phyloP scores from a whole-genome alignment of 2,888 invertebrate species.

The Microctonus brassicae region DNA sequence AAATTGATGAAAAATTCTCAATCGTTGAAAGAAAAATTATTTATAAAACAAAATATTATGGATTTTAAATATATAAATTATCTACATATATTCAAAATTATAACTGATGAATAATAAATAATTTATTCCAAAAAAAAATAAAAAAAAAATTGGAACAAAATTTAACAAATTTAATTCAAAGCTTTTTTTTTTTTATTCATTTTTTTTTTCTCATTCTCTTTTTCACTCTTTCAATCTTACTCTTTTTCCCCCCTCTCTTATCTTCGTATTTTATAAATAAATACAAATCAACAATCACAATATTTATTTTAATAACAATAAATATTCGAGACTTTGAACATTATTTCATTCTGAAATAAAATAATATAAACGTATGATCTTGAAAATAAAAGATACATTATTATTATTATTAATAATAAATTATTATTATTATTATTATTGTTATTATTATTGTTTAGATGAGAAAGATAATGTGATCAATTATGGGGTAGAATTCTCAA shows the following conservation, averaged over 20 bases:
- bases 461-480: neutral
- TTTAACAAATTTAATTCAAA: too few relatives aligned
- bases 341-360: slow-evolving; percentile 40
- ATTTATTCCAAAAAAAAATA: too few relatives aligned
- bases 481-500: slow-evolving; percentile 1
- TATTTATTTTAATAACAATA: neutral
- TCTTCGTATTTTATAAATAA: too few relatives aligned
- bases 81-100: too few relatives aligned
- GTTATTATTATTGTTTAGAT: neutral
- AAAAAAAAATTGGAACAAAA: too few relatives aligned
- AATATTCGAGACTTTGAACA: slow-evolving; percentile 11
- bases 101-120: too few relatives aligned
- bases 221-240: neutral
- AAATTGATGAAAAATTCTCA: slow-evolving; percentile 8
- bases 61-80: neutral
- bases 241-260: neutral
- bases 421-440: neutral
- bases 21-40: slow-evolving; percentile 4
- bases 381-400: too few relatives aligned
- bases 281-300: neutral
- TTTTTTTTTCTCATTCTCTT: neutral
- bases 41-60: neutral
- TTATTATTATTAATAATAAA: slow-evolving; percentile 14
- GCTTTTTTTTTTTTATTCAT: too few relatives aligned
- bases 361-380: too few relatives aligned